Conservation (phyloP, 1,140 invertebrate genomes). For the Piezodorus guildinii region DNA sequence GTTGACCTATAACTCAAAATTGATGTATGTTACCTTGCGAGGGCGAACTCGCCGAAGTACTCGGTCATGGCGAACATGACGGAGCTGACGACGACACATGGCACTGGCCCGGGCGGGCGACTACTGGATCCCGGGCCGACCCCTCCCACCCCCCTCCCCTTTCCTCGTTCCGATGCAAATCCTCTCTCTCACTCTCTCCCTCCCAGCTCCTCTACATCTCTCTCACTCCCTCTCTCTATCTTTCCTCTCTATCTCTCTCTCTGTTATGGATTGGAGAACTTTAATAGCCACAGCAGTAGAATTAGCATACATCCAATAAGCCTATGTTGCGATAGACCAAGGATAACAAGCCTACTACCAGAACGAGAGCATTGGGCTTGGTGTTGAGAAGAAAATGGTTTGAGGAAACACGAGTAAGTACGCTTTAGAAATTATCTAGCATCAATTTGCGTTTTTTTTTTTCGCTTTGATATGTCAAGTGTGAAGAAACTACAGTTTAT, state of each 20-base stretch:
- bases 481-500: too few species aligned
- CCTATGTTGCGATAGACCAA: background rate
- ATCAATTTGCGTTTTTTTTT: too few species aligned
- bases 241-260: too few species aligned
- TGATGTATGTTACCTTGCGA: conserved; percentile 33
- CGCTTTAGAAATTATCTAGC: too few species aligned
- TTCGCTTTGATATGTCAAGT: too few species aligned
- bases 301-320: background rate
- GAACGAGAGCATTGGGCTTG: too few species aligned
- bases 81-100: conserved; percentile 8
- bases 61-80: conserved; percentile 38
- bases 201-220: background rate
- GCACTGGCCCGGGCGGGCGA: conserved; percentile 3
- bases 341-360: too few species aligned
- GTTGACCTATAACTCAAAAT: too few species aligned
- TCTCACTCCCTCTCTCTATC: background rate
- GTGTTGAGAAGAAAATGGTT: too few species aligned
- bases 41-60: conserved; percentile 40
- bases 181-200: background rate
- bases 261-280: background rate
- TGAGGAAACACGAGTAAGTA: too few species aligned
- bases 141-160: conserved; percentile 5
- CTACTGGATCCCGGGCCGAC: background rate
- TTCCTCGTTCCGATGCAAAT: conserved; percentile 12
- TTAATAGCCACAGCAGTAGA: too few species aligned